Base-by-base conservation (phyloP, 2,113 vertebrate species). In the Silurus glanis region DNA sequence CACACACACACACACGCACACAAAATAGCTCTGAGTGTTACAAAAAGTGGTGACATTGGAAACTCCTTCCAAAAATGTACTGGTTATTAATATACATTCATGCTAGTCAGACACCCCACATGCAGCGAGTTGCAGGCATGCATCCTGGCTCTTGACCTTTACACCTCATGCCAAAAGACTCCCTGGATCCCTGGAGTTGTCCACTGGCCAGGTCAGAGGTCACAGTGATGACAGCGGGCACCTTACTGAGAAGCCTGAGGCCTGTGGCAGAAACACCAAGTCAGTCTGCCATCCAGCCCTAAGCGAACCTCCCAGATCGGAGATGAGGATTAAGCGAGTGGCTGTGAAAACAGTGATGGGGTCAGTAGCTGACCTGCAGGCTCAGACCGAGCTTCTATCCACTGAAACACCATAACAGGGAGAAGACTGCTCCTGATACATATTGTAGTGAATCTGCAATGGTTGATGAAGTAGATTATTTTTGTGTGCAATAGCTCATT, bases 171-270 rank as follows among this genome's bases (percentile, higher is more conserved):
- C 87, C 84, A 90, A 14, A 58, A 13, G 81, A 85, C 88, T 87
- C 75, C 87, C 85, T 84, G 88, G 92, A 90, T 92, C 90, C 92
- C 85, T 51, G 87, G 88, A 85, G 91, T 88, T 82, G 90, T 90
- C 91, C 93, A 87, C 86, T 82, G 55, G 89, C 83, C 90, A 13
- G 93, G 93, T 94, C 92, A 75, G 82, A 94, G 94, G 94, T 95
- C 94, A 91, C 82, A 8, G 91, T 17, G 94, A 93, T 95, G 94
- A 95, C 94, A 95, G 94, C 90, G 59, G 92, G 95, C 93, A 94
- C 93, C 94, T 95, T 93, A 92, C 94, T 94, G 94, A 85, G 93
- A 76, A 94, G 92, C 92, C 90, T 92, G 89, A 87, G 82, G 89
- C 90, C 89, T 90, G 85, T 90, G 90, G 91, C 90, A 79, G 88